Base-by-base conservation (phyloP, 2,113 vertebrate genomes). In the Charina bottae region DNA sequence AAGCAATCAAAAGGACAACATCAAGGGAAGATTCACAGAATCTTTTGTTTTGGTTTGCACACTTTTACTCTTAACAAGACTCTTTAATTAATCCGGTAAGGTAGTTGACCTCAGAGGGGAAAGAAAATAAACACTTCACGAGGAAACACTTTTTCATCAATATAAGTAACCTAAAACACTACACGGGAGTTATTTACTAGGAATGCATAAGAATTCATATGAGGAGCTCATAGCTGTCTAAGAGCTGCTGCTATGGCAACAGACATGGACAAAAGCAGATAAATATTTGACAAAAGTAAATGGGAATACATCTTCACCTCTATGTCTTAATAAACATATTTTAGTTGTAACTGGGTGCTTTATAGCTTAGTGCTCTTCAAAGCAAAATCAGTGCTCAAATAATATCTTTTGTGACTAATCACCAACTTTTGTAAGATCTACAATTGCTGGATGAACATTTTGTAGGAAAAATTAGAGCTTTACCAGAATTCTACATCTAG, bases 241-340 rank as follows among this genome's bases (percentile, higher is more conserved):
- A 92, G 37, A 93, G 83, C 87, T 85, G 96, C 94, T 97, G 89
- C 95, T 95, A 95, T 97, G 94, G 96, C 93, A 97, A 97, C 94
- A 6, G 85, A 90, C 93, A 91, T 55, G 93, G 93, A 64, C 95
- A 90, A 49, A 95, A 95, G 95, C 90, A 89, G 92, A 92, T 95
- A 96, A 97, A 96, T 93, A 93, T 92, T 96, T 95, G 94, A 95
- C 95, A 93, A 93, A 97, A 93, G 86, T 88, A 97, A 95, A 91
- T 56, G 92, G 72, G 85, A 92, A 94, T 93, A 95, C 90, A 58
- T 95, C 87, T 24, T 15, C 95, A 91, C 93, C 94, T 96, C 83
- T 0, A 84, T 92, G 86, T 87, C 92, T 12, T 92, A 92, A 95
- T 95, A 96, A 96, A 95, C 93, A 92, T 53, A 58, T 89, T 95